Conservation (phyloP, 1,140 invertebrate species). For the Sinonovacula constricta region DNA sequence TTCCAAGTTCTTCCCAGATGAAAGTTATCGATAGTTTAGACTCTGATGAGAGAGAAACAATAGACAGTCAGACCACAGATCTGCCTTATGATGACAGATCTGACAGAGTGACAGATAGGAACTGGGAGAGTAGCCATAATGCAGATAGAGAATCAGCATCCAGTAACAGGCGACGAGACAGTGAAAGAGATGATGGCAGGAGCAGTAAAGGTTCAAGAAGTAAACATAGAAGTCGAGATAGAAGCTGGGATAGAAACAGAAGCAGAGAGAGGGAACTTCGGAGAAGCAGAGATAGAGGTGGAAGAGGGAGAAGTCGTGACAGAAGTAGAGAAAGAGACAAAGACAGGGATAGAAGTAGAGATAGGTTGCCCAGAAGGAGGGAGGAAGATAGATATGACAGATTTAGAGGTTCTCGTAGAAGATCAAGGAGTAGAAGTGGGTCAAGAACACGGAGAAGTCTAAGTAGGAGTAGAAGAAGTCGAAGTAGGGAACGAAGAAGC, state of each 20-base stretch:
- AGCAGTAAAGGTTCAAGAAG: conserved; percentile 26
- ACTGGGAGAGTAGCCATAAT: conserved; percentile 22
- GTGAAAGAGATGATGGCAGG: conserved; percentile 33
- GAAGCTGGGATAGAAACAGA: conserved; percentile 55
- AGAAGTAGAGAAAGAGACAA: conserved; percentile 25
- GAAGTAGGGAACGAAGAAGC: conserved; percentile 28
- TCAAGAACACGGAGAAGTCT: conserved; percentile 38
- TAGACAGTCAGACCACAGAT: not conserved
- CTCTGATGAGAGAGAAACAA: conserved; percentile 42
- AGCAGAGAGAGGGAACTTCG: conserved; percentile 32
- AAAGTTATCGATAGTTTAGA: conserved; percentile 31
- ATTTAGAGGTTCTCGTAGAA: conserved; percentile 35
- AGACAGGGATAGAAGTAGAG: conserved; percentile 23
- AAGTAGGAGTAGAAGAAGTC: conserved; percentile 29
- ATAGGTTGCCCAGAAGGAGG: conserved; percentile 18
- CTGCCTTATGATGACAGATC: conserved; percentile 15
- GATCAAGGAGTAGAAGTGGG: conserved; percentile 33
- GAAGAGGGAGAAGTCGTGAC: conserved; percentile 38
- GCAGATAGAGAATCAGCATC: too few species aligned
- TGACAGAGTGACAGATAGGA: conserved; percentile 24
- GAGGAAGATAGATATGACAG: conserved; percentile 37
- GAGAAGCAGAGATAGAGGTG: conserved; percentile 44
- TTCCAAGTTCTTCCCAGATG: not conserved
- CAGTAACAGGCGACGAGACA: conserved; percentile 13
- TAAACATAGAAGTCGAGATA: conserved; percentile 37